Percentiles rank a stretch among this genome's conserved stretches.
These are phyloP conservation scores for Scotopteryx bipunctaria DNA, from an alignment of 2,888 invertebrate genomes.

Conservation along the genomic window DNA sequence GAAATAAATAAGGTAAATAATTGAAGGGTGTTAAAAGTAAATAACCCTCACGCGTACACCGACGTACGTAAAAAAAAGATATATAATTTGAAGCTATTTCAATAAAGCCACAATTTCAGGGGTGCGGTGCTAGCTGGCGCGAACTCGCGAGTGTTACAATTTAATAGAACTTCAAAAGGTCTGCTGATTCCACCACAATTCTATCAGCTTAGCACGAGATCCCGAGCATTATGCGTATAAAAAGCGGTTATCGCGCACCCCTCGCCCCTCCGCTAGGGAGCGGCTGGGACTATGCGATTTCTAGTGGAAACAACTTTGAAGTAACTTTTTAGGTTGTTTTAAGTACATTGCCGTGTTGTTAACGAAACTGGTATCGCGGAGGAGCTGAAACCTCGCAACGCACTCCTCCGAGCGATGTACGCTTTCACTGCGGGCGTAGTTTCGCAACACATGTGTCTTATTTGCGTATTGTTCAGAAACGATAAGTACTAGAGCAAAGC, in stretches of 20 bases:
- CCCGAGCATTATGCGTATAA: constrained; percentile 80
- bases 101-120: constrained; percentile 80
- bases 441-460: constrained; percentile 50
- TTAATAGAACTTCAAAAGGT: constrained; percentile 83
- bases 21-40: constrained; percentile 15
- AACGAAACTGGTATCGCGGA: constrained; percentile 45
- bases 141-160: constrained; percentile 79
- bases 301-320: constrained; percentile 52
- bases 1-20: constrained; percentile 16
- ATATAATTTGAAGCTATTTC: constrained; percentile 75
- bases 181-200: constrained; percentile 81
- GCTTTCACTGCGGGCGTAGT: constrained; percentile 23
- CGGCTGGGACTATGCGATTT: constrained; percentile 49
- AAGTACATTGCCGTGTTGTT: constrained; percentile 64
- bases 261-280: constrained; percentile 31
- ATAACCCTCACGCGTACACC: constrained; percentile 39
- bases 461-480: constrained; percentile 42
- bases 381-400: constrained; percentile 43
- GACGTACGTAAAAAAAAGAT: constrained; percentile 52
- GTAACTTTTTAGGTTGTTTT: constrained; percentile 61
- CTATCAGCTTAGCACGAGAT: constrained; percentile 82
- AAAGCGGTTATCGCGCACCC: constrained; percentile 75
- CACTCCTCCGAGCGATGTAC: constrained; percentile 25
- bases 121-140: constrained; percentile 77
- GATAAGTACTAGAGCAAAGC: constrained; percentile 40